Base-by-base conservation (phyloP, 1,140 invertebrate species). In the Probaryconus sp. region DNA sequence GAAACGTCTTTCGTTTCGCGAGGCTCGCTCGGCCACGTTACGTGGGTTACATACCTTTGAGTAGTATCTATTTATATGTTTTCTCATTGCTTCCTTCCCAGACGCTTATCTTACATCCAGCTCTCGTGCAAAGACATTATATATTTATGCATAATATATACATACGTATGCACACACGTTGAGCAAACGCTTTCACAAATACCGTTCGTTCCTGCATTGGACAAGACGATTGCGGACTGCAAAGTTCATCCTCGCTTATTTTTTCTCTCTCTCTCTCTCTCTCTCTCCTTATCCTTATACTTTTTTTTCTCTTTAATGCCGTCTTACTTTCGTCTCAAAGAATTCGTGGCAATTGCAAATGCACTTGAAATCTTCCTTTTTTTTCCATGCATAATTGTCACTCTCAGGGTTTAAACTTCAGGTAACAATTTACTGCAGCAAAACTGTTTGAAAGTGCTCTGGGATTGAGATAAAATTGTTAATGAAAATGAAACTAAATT, bases 1-100 rank as follows among this genome's bases (percentile, higher is more conserved):
- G 50, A 71, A 71, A 56, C 56, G 26, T 48, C 67, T 47, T 61
- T 38, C 9, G 31, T 21, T 30, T 3, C n/a, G 10, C 16, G 5
- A 2, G 10, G 16, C 35, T 16, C 35, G 11, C 13, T 2, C 6
- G 1, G 2, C 14, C 7, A 16, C 18, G 18, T 9, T 17, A 2
- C 40, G 28, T 45, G 33, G 40, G 33, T 67, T 55, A 42, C 24
- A 42, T 56, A 48, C 53, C 63, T 48, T 35, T 13, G 24, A 35
- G 33, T n/a, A n/a, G n/a, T 31, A 35, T 33, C 43, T 68, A 58
- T 50, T 56, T 68, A 50, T 68, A 68, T 42, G 16, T 58, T 68
- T 68, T 60, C 64, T 45, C 45, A 43, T 31, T 26, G 35, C 43
- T 60, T 35, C 17, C 43, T 68, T 68, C 53, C 53, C 18, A 51